A percentile compares a stretch with the other conserved stretches of the same genome.
Conservation (phyloP, 2,797 vertebrate genomes). For the Micropoecilia bifurca region DNA sequence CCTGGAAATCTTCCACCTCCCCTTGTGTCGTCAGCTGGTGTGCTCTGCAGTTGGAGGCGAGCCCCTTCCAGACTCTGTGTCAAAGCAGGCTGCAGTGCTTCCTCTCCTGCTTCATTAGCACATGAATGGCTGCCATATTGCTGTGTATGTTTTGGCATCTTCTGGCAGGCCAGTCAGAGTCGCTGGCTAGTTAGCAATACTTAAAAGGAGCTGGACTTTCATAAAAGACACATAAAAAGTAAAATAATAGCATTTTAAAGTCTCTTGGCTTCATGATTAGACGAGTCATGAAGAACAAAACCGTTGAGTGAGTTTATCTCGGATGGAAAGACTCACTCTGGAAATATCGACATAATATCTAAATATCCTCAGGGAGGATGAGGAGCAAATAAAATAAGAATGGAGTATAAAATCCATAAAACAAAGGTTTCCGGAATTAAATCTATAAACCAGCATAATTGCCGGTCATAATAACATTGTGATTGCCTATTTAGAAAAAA, state of each 20-base stretch:
- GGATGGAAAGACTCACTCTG: too few relatives aligned
- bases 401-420: not conserved
- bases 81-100: slow-evolving; percentile 46
- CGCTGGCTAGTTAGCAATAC: slow-evolving; percentile 49
- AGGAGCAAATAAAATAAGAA: not conserved
- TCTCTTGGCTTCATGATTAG: not conserved
- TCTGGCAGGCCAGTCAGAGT: slow-evolving; percentile 66
- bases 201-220: slow-evolving; percentile 7
- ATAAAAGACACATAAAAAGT: not conserved
- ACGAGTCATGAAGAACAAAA: not conserved
- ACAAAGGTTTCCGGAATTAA: not conserved
- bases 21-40: slow-evolving; percentile 60
- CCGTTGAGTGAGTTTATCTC: not conserved
- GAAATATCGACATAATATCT: slow-evolving; percentile 2
- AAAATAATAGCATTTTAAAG: not conserved
- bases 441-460: not conserved
- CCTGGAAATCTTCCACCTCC: slow-evolving; percentile 68
- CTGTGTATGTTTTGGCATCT: slow-evolving; percentile 58
- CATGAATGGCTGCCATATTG: slow-evolving; percentile 70
- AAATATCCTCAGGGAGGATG: not conserved
- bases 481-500: not conserved
- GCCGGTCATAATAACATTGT: not conserved
- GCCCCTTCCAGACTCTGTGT: slow-evolving; percentile 41
- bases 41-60: slow-evolving; percentile 55
- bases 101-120: slow-evolving; percentile 71